Evolutionary conservation across 2,888 invertebrate species (phyloP).

Genomic region (Danaus chrysippus): DNA sequence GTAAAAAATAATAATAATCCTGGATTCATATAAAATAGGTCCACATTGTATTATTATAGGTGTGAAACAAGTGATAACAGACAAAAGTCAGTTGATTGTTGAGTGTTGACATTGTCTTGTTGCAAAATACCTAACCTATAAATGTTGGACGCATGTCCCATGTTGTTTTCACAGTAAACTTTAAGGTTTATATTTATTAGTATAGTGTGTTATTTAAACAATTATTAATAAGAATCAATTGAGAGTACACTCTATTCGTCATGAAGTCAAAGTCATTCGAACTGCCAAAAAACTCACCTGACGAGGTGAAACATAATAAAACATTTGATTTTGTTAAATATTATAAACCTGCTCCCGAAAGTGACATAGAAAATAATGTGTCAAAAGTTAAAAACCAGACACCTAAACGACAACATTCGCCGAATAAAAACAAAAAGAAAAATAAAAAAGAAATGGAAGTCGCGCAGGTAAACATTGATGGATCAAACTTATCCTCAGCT

Average conservation of each 20-base stretch:
- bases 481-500: constrained; percentile 35
- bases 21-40: too few species aligned
- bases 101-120: constrained; percentile 1
- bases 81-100: not conserved
- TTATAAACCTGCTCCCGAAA: constrained; percentile 54
- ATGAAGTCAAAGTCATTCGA: constrained; percentile 56
- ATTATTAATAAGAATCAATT: not conserved
- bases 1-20: too few species aligned
- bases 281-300: constrained; percentile 33
- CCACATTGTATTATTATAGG: too few species aligned
- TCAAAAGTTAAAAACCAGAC: constrained; percentile 32
- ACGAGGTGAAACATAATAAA: constrained; percentile 42
- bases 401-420: constrained; percentile 38
- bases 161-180: constrained; percentile 17
- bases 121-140: not conserved
- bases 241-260: constrained; percentile 16
- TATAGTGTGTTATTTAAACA: not conserved
- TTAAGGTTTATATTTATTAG: constrained; percentile 9
- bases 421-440: constrained; percentile 45
- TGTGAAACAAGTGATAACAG: too few species aligned
- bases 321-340: constrained; percentile 53
- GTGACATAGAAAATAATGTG: constrained; percentile 34
- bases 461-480: constrained; percentile 46
- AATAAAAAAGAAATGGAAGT: constrained; percentile 41
- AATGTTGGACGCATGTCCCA: not conserved